phyloP scores from a whole-genome alignment of 2,797 vertebrate genomes.

The Hirundo rustica region DNA sequence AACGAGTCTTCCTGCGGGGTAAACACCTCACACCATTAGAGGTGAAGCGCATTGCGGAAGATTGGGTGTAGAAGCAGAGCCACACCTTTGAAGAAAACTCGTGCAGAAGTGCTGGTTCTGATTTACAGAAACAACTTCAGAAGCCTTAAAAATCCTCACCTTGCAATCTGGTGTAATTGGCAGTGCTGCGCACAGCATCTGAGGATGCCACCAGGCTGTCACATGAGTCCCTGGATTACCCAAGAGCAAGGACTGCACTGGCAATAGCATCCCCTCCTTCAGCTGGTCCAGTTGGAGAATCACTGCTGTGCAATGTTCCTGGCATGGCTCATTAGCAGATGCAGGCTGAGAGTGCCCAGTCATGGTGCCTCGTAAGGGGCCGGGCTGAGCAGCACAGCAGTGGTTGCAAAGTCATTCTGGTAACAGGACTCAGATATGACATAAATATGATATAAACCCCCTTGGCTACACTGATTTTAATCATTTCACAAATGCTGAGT shows the following conservation, averaged over 20 bases:
- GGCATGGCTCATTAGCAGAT: neutral
- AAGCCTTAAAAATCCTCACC: neutral
- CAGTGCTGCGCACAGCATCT: neutral
- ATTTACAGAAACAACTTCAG: neutral
- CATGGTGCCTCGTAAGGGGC: neutral
- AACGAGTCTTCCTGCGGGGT: neutral
- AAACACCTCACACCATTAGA: neutral
- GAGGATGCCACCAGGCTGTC: neutral
- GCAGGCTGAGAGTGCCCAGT: neutral
- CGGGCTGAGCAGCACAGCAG: neutral
- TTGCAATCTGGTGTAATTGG: neutral
- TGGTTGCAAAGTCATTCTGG: neutral
- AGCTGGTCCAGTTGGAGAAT: neutral
- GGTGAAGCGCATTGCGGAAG: neutral
- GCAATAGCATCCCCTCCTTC: neutral
- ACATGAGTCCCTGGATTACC: neutral
- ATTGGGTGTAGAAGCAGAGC: neutral
- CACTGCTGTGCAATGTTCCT: rapidly evolving
- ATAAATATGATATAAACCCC: neutral
- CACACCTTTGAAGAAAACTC: neutral
- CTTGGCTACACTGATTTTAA: neutral
- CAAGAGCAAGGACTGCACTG: neutral
- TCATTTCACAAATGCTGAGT: neutral
- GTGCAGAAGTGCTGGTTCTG: neutral
- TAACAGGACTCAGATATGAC: neutral